Conservation (phyloP, 2,888 invertebrate species). For the Norana najaformis region DNA sequence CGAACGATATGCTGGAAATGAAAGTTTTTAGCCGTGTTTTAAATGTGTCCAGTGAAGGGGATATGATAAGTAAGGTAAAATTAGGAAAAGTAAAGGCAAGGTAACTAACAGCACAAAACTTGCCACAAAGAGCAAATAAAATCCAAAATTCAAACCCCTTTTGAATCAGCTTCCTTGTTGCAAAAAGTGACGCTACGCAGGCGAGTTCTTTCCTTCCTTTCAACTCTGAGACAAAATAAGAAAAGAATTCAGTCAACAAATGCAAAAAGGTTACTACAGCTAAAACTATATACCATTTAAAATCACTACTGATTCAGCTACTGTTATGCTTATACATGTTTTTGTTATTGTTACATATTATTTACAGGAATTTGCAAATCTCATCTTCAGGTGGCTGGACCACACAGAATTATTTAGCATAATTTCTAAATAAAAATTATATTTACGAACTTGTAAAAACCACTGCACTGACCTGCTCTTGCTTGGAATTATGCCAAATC, state of each 20-base stretch:
- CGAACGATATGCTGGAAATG: too few relatives aligned
- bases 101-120: not conserved
- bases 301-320: not conserved
- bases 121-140: not conserved
- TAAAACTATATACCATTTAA: not conserved
- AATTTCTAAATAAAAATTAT: not conserved
- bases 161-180: conserved; percentile 43
- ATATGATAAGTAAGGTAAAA: too few relatives aligned
- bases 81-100: not conserved
- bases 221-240: conserved; percentile 68
- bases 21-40: too few relatives aligned
- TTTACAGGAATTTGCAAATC: too few relatives aligned
- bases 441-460: not conserved
- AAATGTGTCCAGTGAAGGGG: too few relatives aligned
- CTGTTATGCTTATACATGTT: too few relatives aligned
- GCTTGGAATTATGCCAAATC: conserved; percentile 93
- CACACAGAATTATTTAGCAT: fast-evolving
- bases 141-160: conserved; percentile 28
- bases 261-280: not conserved
- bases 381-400: not conserved
- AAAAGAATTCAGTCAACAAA: not conserved
- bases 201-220: conserved; percentile 92
- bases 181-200: conserved; percentile 96
- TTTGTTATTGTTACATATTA: too few relatives aligned
- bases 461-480: conserved; percentile 66